phyloP scores from a whole-genome alignment of 2,888 invertebrate genomes.

The Oegoconia quadripuncta region DNA sequence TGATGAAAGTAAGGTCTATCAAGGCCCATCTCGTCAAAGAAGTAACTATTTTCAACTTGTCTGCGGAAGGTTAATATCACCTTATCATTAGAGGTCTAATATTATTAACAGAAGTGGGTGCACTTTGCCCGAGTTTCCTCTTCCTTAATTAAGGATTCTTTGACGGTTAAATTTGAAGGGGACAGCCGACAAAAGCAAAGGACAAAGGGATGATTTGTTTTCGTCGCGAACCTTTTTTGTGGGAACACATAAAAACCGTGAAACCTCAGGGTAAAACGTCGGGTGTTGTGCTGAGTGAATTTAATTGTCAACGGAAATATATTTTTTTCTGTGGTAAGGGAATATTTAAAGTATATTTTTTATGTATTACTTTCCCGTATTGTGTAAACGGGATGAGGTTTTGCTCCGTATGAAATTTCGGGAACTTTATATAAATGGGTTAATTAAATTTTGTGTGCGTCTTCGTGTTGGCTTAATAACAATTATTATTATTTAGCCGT shows the following conservation, averaged over 20 bases:
- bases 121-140: conserved; percentile 15
- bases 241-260: conserved; percentile 20
- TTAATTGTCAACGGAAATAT: conserved; percentile 4
- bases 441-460: too few relatives aligned
- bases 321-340: conserved; percentile 4
- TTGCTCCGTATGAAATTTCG: too few relatives aligned
- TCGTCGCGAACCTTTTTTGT: conserved; percentile 29
- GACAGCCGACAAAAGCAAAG: conserved; percentile 30
- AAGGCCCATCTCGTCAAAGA: too few relatives aligned
- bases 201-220: conserved; percentile 46
- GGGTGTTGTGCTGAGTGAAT: conserved; percentile 19
- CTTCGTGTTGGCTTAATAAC: too few relatives aligned
- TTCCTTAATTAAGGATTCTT: conserved; percentile 24
- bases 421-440: too few relatives aligned
- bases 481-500: too few relatives aligned
- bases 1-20: too few relatives aligned
- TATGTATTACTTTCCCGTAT: too few relatives aligned
- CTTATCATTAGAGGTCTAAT: conserved; percentile 8
- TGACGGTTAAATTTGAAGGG: conserved; percentile 34
- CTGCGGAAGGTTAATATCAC: conserved; percentile 10
- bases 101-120: conserved; percentile 17
- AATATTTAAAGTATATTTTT: not conserved
- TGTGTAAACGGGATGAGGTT: too few relatives aligned
- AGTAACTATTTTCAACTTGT: too few relatives aligned
- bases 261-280: conserved; percentile 24